phyloP scores from a whole-genome alignment of 1,140 invertebrate species.

The Drosophila pseudoananassae region DNA sequence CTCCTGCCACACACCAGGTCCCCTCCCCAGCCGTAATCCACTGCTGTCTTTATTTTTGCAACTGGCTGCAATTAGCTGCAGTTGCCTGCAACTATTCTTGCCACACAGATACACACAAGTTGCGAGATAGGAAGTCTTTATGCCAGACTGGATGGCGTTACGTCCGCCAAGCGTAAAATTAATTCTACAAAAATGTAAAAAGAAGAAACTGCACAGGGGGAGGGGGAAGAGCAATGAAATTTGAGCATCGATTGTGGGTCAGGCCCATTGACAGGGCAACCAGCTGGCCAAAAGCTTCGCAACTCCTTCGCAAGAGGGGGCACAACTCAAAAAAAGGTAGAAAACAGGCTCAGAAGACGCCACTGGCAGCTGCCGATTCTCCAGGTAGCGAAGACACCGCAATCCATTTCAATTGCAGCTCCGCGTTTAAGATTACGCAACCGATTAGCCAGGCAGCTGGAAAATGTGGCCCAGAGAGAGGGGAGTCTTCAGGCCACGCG shows the following conservation, averaged over 20 bases:
- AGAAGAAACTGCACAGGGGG: neutral
- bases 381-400: constrained; percentile 62
- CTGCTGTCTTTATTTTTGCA: constrained; percentile 77
- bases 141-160: constrained; percentile 57
- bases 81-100: constrained; percentile 57
- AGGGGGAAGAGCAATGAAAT: constrained; percentile 66
- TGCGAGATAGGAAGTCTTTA: constrained; percentile 8
- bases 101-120: constrained; percentile 27
- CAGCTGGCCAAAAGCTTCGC: constrained; percentile 53
- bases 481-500: constrained; percentile 20
- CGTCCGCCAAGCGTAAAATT: constrained; percentile 61
- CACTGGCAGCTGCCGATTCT: constrained; percentile 46
- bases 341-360: constrained; percentile 32
- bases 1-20: neutral
- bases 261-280: constrained; percentile 43
- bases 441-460: constrained; percentile 77
- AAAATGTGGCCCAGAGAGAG: constrained; percentile 56
- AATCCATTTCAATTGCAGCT: constrained; percentile 78
- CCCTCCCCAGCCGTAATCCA: constrained; percentile 51
- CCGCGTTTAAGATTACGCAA: constrained; percentile 80
- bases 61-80: constrained; percentile 77
- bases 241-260: constrained; percentile 79
- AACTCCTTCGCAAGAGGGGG: constrained; percentile 37
- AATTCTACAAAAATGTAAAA: constrained; percentile 61
- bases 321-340: neutral